Evolutionary conservation across 2,797 vertebrate genomes (phyloP).

Genomic region (Alosa sapidissima): DNA sequence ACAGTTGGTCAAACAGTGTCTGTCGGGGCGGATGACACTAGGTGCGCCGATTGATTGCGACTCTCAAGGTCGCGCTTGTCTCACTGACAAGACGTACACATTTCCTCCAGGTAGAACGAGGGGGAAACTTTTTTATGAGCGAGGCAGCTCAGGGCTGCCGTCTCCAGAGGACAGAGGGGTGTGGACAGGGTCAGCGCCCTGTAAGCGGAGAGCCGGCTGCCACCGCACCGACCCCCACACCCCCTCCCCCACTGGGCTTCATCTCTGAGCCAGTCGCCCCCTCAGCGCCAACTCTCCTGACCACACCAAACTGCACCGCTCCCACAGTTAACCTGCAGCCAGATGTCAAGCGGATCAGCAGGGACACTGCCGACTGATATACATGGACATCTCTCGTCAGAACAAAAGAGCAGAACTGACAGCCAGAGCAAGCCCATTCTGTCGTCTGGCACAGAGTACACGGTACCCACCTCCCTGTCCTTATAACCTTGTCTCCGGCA

Average conservation of each 20-base stretch:
- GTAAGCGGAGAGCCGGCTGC: neutral
- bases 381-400: neutral
- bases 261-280: neutral
- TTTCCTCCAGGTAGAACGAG: constrained; percentile 37
- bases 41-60: constrained; percentile 63
- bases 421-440: neutral
- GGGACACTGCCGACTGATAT: neutral
- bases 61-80: constrained; percentile 74
- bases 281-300: neutral
- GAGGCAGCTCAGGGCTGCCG: neutral
- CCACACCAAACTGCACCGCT: neutral
- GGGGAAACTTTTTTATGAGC: neutral
- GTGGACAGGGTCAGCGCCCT: neutral
- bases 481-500: constrained; percentile 68
- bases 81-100: constrained; percentile 49
- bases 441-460: neutral
- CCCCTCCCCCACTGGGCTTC: neutral
- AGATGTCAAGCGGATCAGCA: neutral
- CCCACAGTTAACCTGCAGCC: neutral
- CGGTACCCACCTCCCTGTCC: constrained; percentile 45
- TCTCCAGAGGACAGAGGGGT: neutral
- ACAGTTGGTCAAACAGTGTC: constrained; percentile 71
- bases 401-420: neutral
- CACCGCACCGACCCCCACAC: neutral
- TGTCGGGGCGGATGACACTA: constrained; percentile 70